phyloP scores from a whole-genome alignment of 2,113 vertebrate species.

The Lathamus discolor region DNA sequence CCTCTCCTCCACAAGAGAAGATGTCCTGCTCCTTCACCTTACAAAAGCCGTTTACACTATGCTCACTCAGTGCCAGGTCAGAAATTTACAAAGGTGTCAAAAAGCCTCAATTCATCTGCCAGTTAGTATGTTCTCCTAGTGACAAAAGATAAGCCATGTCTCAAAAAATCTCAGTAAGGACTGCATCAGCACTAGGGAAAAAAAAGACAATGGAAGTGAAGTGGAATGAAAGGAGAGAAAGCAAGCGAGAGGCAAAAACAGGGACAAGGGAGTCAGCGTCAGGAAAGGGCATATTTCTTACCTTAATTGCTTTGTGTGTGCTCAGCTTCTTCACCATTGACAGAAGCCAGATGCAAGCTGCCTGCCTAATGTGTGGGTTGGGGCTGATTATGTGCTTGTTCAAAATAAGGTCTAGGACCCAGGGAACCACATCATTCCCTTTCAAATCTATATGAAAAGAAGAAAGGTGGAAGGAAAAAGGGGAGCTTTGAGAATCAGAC shows the following conservation, averaged over 20 bases:
- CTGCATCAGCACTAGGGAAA: not conserved
- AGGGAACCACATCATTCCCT: slow-evolving; percentile 90
- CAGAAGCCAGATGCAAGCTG: slow-evolving; percentile 95
- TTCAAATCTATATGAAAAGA: slow-evolving; percentile 77
- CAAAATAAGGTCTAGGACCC: slow-evolving; percentile 89
- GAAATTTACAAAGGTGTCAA: not conserved
- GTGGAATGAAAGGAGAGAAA: not conserved
- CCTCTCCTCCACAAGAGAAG: not conserved
- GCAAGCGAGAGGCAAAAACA: not conserved
- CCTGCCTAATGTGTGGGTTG: slow-evolving; percentile 92
- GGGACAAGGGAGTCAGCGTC: not conserved
- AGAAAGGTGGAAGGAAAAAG: not conserved
- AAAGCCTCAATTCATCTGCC: not conserved
- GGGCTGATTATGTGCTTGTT: slow-evolving; percentile 88
- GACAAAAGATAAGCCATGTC: not conserved
- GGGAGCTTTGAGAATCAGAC: not conserved
- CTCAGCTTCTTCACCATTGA: slow-evolving; percentile 93
- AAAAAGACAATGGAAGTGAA: not conserved
- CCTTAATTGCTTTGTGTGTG: slow-evolving; percentile 91
- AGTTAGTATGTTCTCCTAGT: not conserved
- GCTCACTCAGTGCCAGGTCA: not conserved
- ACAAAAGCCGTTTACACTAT: not conserved
- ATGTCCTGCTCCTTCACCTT: not conserved
- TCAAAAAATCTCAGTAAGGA: not conserved
- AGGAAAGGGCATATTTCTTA: slow-evolving; percentile 27